phyloP scores from a whole-genome alignment of 2,888 invertebrate species.

The Linnaemya vulpina region DNA sequence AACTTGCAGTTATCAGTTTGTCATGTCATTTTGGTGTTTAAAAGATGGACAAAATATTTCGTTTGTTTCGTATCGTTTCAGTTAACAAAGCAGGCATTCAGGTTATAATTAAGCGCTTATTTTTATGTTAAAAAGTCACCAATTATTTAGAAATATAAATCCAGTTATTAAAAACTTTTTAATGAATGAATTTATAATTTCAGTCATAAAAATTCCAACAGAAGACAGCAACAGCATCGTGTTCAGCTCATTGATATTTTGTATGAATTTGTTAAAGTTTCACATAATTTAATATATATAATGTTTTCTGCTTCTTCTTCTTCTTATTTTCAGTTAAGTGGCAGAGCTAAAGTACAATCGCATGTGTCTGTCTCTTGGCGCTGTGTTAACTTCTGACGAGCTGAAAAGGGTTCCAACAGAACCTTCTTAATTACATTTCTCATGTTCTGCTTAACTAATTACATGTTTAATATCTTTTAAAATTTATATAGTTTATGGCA shows the following conservation, averaged over 20 bases:
- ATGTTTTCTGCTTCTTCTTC: too few relatives aligned
- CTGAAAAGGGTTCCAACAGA: neutral
- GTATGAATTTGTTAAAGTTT: slow-evolving; percentile 13
- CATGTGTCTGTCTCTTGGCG: slow-evolving; percentile 4
- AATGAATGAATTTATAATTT: slow-evolving; percentile 46
- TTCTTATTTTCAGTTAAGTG: neutral
- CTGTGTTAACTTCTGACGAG: neutral
- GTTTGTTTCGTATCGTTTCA: slow-evolving; percentile 16
- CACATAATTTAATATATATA: too few relatives aligned
- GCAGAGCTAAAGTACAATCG: neutral
- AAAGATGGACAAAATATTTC: slow-evolving; percentile 38
- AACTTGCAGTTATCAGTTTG: slow-evolving; percentile 74
- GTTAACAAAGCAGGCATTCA: slow-evolving; percentile 28
- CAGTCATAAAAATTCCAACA: slow-evolving; percentile 4
- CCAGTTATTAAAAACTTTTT: slow-evolving; percentile 33
- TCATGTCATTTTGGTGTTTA: slow-evolving; percentile 67
- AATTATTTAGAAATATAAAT: slow-evolving; percentile 44
- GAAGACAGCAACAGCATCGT: neutral
- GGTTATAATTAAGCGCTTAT: slow-evolving; percentile 52
- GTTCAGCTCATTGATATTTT: neutral
- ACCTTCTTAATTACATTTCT: slow-evolving; percentile 42
- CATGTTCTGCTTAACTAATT: slow-evolving; percentile 63
- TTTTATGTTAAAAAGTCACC: slow-evolving; percentile 42
- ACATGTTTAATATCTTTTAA: slow-evolving; percentile 60
- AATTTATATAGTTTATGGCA: slow-evolving; percentile 62